phyloP scores from a whole-genome alignment of 1,140 invertebrate genomes.

The Drosophila dunni region DNA sequence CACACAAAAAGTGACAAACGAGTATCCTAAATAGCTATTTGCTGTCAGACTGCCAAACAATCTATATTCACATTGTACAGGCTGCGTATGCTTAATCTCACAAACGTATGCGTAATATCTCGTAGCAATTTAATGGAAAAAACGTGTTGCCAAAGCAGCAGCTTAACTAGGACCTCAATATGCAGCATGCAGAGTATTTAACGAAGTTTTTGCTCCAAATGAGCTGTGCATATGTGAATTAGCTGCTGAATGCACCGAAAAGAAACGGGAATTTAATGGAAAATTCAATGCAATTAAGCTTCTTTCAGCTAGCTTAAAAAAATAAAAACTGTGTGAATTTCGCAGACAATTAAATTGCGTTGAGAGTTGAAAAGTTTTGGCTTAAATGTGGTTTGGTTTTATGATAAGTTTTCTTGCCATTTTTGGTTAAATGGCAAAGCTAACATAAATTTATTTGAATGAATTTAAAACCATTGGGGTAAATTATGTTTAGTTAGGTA shows the following conservation, averaged over 20 bases:
- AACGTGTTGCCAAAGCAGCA: slow-evolving; percentile 18
- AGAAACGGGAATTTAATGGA: background rate
- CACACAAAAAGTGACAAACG: slow-evolving; percentile 1
- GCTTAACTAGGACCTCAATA: background rate
- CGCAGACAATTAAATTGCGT: too few relatives aligned
- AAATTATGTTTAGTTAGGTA: too few relatives aligned
- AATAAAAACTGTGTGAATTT: background rate
- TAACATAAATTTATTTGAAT: too few relatives aligned
- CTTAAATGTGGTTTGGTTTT: too few relatives aligned
- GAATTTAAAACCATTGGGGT: too few relatives aligned
- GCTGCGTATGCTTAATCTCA: slow-evolving; percentile 2
- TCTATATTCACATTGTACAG: slow-evolving; percentile 2
- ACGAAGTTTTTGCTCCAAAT: background rate
- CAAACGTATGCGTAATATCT: slow-evolving; percentile 2
- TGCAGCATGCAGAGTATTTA: background rate
- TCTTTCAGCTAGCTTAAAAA: background rate
- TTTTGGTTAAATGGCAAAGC: too few relatives aligned
- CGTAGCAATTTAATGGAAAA: slow-evolving; percentile 18
- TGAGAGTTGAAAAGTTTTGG: too few relatives aligned
- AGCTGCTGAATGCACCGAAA: background rate
- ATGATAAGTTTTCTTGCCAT: too few relatives aligned
- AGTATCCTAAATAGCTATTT: slow-evolving; percentile 23
- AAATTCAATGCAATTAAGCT: slow-evolving; percentile 1
- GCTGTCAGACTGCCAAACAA: background rate
- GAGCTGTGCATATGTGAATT: background rate